Conservation (phyloP, 2,113 vertebrate genomes). For the Chitala chitala region DNA sequence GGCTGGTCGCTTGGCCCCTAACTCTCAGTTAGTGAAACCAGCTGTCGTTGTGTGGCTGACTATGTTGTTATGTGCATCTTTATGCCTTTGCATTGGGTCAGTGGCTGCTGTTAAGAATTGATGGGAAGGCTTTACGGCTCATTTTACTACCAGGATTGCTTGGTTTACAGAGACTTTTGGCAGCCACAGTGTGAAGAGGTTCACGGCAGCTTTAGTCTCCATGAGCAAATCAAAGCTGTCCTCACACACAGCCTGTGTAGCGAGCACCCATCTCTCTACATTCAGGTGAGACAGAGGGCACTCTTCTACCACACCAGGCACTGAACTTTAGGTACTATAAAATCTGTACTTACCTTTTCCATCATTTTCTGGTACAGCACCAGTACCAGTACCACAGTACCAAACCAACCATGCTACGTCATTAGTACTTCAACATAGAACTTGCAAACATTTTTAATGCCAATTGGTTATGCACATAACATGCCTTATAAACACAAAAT, state of each 20-base stretch:
- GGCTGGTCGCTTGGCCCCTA: background rate
- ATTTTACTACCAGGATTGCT: background rate
- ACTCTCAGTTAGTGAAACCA: background rate
- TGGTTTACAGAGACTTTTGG: slow-evolving; percentile 37
- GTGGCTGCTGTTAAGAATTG: background rate
- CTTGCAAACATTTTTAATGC: too few species aligned
- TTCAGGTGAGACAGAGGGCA: slow-evolving; percentile 40
- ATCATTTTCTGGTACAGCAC: background rate
- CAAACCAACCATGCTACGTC: too few species aligned
- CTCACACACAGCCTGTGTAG: slow-evolving; percentile 43
- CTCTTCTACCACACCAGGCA: too few species aligned
- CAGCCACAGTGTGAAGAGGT: slow-evolving; percentile 40
- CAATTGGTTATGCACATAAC: too few species aligned
- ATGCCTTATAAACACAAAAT: too few species aligned
- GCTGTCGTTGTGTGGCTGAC: background rate
- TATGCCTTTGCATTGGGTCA: background rate
- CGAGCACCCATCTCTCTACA: slow-evolving; percentile 42
- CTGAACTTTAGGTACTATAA: too few species aligned
- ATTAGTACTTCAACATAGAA: too few species aligned
- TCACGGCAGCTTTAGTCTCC: slow-evolving; percentile 41
- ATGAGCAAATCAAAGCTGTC: slow-evolving; percentile 48
- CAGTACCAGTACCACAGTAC: background rate
- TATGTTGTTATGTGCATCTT: background rate
- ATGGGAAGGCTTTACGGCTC: background rate
- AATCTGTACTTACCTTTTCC: background rate